A percentile compares a stretch with the other conserved stretches of the same genome.
Evolutionary conservation across 2,113 vertebrate genomes (phyloP).

Genomic region (Thymallus thymallus): DNA sequence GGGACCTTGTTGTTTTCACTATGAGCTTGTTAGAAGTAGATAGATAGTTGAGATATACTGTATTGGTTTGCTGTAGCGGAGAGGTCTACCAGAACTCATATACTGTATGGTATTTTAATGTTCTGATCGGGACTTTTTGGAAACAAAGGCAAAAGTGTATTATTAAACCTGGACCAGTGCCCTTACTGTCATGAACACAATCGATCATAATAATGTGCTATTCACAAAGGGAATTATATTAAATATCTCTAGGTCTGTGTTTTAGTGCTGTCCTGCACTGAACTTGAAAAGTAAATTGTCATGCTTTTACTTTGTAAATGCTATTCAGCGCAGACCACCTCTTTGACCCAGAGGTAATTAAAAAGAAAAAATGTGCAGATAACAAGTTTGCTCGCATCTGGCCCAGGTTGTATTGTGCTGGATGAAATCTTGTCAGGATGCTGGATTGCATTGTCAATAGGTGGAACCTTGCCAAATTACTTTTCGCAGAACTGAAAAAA

Average conservation of each 20-base stretch:
- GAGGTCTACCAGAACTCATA: too few relatives aligned
- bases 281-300: constrained; percentile 34
- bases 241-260: constrained; percentile 21
- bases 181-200: constrained; percentile 7
- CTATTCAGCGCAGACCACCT: constrained; percentile 37
- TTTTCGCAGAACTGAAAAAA: constrained; percentile 41
- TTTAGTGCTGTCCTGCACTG: constrained; percentile 23
- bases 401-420: constrained; percentile 42
- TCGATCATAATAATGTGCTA: constrained; percentile 15
- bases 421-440: constrained; percentile 37
- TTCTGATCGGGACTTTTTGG: too few relatives aligned
- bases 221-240: constrained; percentile 25
- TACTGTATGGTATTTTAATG: too few relatives aligned
- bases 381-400: constrained; percentile 39
- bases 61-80: too few relatives aligned
- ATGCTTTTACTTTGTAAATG: constrained; percentile 30
- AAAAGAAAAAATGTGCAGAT: constrained; percentile 52
- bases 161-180: constrained; percentile 1
- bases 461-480: constrained; percentile 35
- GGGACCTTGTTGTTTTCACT: neutral
- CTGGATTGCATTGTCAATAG: constrained; percentile 44
- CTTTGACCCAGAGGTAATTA: constrained; percentile 38
- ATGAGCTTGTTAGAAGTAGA: too few relatives aligned
- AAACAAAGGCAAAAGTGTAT: too few relatives aligned
- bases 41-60: too few relatives aligned